These are phyloP conservation scores for Stegostoma tigrinum DNA, from an alignment of 2,113 vertebrate genomes.

Conservation along the genomic window DNA sequence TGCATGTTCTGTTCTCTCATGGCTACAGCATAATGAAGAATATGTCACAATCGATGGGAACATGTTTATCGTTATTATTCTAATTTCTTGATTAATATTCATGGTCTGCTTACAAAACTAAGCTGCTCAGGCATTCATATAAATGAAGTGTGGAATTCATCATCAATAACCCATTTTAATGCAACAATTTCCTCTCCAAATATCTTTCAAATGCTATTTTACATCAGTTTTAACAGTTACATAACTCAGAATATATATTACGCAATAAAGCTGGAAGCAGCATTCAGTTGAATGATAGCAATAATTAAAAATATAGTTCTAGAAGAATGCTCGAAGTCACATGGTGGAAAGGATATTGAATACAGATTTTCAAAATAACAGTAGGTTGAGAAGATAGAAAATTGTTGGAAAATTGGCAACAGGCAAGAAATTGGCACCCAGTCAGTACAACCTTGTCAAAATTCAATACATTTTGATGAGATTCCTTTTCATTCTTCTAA, in stretches of 20 bases:
- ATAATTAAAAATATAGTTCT: background rate
- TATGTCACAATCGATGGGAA: background rate
- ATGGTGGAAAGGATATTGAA: background rate
- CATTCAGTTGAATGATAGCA: background rate
- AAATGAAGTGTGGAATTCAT: background rate
- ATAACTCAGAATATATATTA: background rate
- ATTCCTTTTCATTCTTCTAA: too few relatives aligned
- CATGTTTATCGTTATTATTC: conserved; percentile 6
- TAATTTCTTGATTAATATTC: conserved; percentile 9
- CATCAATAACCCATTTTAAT: background rate
- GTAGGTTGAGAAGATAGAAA: background rate
- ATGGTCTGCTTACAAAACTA: background rate
- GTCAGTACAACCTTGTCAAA: too few relatives aligned
- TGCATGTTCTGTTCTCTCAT: background rate
- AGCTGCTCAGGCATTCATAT: background rate
- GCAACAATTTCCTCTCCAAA: background rate
- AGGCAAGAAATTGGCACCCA: too few relatives aligned
- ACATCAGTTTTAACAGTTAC: background rate
- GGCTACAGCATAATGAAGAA: background rate
- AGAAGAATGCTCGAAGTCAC: background rate
- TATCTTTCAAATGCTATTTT: background rate
- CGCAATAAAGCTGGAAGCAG: background rate
- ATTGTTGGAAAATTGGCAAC: background rate
- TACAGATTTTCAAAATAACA: background rate
- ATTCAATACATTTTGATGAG: too few relatives aligned